Evolutionary conservation across 2,888 invertebrate species (phyloP), one percentile per base, ranked within the genome.

Genomic region (Sinohyriopsis cumingii): DNA sequence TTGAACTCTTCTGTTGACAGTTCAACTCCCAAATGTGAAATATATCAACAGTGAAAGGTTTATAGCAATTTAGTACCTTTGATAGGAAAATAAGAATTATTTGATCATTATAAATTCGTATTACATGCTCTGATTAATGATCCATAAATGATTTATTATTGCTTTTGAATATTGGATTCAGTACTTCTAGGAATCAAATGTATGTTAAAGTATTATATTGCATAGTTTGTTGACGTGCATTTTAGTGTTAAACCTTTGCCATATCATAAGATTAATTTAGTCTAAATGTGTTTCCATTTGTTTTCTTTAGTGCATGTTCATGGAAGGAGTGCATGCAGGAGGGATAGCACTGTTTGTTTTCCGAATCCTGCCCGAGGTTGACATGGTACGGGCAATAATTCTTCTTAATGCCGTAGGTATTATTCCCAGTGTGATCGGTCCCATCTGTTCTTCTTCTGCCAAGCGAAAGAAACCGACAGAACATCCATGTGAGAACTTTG

Each of bases 291-390:
- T 45, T 63, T 60, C 7, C 45, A 18, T 28, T 25, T 60, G 15
- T 25, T n/a, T 24, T 59, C 72, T 79, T 54, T 75, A 86, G 86
- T 78, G 78, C 53, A 69, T 79, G 9, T 1, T 80, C 1, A 66
- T 80, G 28, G 86, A 86, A 68, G 59, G 66, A 4, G 59, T 81
- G 2, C 85, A 85, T 65, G 73, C 84, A 1, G 68, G 86, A 33
- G 88, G 89, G 9, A 74, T 89, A 7, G 82, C 84, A 62, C 74
- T 87, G 6, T 77, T 89, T 55, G 82, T 87, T 45, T 88, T 87
- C 71, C 76, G 84, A 19, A 76, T 89, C 20, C 74, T 89, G 28
- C 87, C 86, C 18, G 78, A 82, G 22, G 69, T 86, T 61, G 84
- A 86, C 73, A 79, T 85, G 59, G 77, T 84, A 15, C 80, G 82